Base-by-base conservation (phyloP, 2,797 vertebrate genomes). In the Enteromius mattozi region DNA sequence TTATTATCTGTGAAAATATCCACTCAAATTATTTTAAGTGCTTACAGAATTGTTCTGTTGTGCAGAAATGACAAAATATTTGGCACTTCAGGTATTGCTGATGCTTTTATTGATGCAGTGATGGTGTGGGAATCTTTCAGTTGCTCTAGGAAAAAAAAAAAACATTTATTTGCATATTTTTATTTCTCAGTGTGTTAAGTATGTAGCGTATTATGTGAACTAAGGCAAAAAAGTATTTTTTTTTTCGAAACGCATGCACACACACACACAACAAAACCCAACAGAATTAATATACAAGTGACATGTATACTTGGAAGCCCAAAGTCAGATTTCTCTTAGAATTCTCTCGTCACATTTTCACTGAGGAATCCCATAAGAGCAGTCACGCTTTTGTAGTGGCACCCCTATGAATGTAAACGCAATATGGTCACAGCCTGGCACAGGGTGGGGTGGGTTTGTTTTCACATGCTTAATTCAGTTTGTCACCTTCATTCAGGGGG, bases 401-500 rank as follows among this genome's bases (percentile, higher is more conserved):
- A 89, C 89, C 91, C 86, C 88, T 90, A 89, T 93, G 92, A 92
- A 93, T 95, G 93, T 92, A 93, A 94, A 92, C 89, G 91, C 94
- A 95, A 94, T 94, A 94, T 94, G 94, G 92, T 88, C 30, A 85
- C 91, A 93, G 93, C 91, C 92, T 93, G 94, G 94, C 89, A 89
- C n/a, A 86, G 79, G 86, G 84, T 82, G 79, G 83, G 88, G 91
- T 88, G 92, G 92, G 90, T 92, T 95, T 94, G 93, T 95, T 95
- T 95, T 94, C 94, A 94, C 93, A 95, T 90, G 92, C 93, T 94
- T 94, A 95, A 96, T 95, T 96, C 95, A 95, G 95, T 94, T 95
- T 95, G 95, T 96, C 95, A 95, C 93, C 91, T 87, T 93, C 92
- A 94, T 94, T 93, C 92, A 92, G 91, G 90, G 91, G 90, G 91